A percentile compares a stretch with the other conserved stretches of the same genome.
Conservation (phyloP, 2,113 vertebrate genomes). For the Toxotes jaculatrix region DNA sequence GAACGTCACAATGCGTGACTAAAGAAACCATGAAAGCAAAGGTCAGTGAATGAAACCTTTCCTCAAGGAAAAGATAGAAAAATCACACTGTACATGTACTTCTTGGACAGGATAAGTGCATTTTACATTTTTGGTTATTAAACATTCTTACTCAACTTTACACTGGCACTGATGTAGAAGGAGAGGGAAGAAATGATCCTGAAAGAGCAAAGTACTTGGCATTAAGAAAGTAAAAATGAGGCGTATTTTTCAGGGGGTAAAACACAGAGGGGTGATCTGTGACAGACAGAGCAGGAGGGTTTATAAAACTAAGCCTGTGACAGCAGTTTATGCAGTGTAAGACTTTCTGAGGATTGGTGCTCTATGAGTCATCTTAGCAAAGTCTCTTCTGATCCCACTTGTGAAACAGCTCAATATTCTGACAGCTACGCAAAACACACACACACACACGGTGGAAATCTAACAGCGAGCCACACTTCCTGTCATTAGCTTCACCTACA, state of each 20-base stretch:
- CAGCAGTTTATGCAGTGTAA: slow-evolving; percentile 58
- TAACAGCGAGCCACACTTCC: slow-evolving; percentile 23
- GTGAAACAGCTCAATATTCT: slow-evolving; percentile 49
- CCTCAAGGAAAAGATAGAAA: slow-evolving; percentile 2
- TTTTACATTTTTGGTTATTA: not conserved
- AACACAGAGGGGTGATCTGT: slow-evolving; percentile 39
- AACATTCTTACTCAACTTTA: not conserved
- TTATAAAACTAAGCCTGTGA: slow-evolving; percentile 50
- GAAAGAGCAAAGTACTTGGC: not conserved
- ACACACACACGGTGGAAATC: slow-evolving; percentile 9
- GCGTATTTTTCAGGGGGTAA: not conserved
- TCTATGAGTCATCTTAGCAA: slow-evolving; percentile 63
- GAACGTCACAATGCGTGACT: slow-evolving; percentile 34
- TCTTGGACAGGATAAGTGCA: not conserved
- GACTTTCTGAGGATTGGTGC: slow-evolving; percentile 62
- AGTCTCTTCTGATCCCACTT: slow-evolving; percentile 57
- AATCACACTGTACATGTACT: not conserved
- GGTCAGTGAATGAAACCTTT: slow-evolving; percentile 44
- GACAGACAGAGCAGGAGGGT: slow-evolving; percentile 27
- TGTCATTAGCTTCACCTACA: slow-evolving; percentile 45
- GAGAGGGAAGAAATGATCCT: not conserved
- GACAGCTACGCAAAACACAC: slow-evolving; percentile 42
- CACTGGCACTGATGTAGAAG: not conserved
- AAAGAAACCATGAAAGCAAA: slow-evolving; percentile 36
- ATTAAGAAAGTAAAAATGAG: not conserved